Conservation (phyloP, 2,888 invertebrate species). For the Coleophora deauratella region DNA sequence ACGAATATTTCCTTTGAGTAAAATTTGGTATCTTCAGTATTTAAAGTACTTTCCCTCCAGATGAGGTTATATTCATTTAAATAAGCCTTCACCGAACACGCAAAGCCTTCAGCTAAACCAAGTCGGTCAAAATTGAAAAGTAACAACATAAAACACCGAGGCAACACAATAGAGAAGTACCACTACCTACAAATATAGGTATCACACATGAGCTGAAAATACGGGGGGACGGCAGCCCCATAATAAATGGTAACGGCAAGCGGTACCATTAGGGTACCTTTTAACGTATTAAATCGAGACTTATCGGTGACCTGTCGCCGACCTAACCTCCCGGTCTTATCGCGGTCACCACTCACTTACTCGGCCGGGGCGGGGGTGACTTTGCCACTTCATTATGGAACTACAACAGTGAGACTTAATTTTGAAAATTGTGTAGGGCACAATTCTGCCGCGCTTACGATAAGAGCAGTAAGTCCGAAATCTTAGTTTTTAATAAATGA, state of each 20-base stretch:
- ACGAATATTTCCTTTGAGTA: too few relatives aligned
- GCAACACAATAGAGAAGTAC: too few relatives aligned
- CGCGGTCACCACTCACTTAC: conserved; percentile 53
- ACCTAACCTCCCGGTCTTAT: conserved; percentile 50
- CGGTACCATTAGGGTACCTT: conserved; percentile 68
- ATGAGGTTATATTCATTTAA: too few relatives aligned
- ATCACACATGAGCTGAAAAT: conserved; percentile 25
- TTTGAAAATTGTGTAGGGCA: too few relatives aligned
- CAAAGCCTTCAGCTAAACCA: too few relatives aligned
- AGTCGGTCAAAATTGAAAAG: neutral
- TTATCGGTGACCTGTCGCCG: conserved; percentile 56
- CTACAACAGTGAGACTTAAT: neutral
- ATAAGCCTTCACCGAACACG: too few relatives aligned
- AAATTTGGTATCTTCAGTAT: too few relatives aligned
- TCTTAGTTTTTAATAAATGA: too few relatives aligned
- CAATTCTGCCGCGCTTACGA: too few relatives aligned
- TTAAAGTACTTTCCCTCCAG: too few relatives aligned
- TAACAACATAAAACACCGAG: too few relatives aligned
- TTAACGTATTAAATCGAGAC: conserved; percentile 69
- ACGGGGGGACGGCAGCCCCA: conserved; percentile 34
- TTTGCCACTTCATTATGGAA: conserved; percentile 12
- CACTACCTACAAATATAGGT: neutral
- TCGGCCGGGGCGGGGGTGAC: conserved; percentile 17
- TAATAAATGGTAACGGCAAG: conserved; percentile 67
- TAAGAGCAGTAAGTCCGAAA: too few relatives aligned